Base-by-base conservation (phyloP, 1,140 invertebrate species). In the Myzus persicae region DNA sequence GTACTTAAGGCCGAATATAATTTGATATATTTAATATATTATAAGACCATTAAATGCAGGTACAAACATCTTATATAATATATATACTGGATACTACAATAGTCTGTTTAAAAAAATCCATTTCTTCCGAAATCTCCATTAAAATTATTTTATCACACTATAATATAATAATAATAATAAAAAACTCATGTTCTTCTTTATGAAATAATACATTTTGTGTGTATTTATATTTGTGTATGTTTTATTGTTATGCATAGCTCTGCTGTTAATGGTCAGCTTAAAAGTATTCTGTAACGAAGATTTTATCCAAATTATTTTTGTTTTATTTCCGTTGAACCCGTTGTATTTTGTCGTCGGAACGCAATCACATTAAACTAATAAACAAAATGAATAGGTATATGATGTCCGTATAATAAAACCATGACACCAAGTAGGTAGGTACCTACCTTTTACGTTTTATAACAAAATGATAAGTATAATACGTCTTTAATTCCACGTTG, bases 251-350 rank as follows among this genome's bases (percentile, higher is more conserved):
- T 14, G 36, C 26, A 42, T 24, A 84, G 24, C 22, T 2, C 31
- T 76, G 3, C 31, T 76, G n/a, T 76, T 76, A 76, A 76, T 76
- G 59, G 59, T n/a, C n/a, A 4, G 4, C 31, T 76, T 76, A n/a
- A 76, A 76, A 76, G 59, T 76, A n/a, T 76, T 84, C 38, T 42
- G 40, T 42, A 31, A 84, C 82, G 24, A 42, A 40, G 40, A 84
- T 42, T 84, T 84, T 76, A 76, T n/a, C 59, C 59, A n/a, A 76
- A 76, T 76, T n/a, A 76, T 76, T 76, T 76, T 76, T 76, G 31
- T 76, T 76, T 84, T 42, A 84, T 84, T 84, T 3, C 4, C 2
- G 82, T 84, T 3, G 82, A 40, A 84, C 82, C 24, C 24, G 82
- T 84, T 40, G 82, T 84, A 24, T 84, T 26, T 11, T 40, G 9